These are phyloP conservation scores for Zoanthus sansibaricus DNA, from an alignment of 92 coral and sea anemone genomes.

Conservation along the genomic window DNA sequence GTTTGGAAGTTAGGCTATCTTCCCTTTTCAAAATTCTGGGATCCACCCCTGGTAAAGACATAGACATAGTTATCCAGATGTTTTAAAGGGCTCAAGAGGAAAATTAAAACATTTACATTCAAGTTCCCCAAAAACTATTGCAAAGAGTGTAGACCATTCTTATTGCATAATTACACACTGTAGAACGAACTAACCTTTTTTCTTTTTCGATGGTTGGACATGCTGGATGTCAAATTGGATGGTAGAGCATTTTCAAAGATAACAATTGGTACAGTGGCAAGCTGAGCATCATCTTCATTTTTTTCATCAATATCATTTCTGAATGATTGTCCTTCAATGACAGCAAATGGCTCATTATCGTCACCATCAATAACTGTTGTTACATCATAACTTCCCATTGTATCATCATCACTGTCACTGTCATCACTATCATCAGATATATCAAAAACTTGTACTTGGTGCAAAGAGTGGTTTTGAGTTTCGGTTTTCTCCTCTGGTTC, in stretches of 20 bases:
- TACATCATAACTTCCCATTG: slow-evolving; percentile 84
- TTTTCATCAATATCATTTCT: slow-evolving; percentile 70
- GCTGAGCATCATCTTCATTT: slow-evolving; percentile 12
- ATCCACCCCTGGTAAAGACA: too few relatives aligned
- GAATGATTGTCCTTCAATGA: slow-evolving; percentile 37
- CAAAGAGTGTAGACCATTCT: neutral
- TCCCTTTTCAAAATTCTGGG: too few relatives aligned
- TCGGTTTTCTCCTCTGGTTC: slow-evolving; percentile 39
- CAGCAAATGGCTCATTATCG: slow-evolving; percentile 44
- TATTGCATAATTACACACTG: neutral
- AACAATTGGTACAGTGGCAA: slow-evolving; percentile 67
- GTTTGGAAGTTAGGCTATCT: too few relatives aligned
- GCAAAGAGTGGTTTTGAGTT: slow-evolving; percentile 10
- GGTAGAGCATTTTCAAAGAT: slow-evolving; percentile 73
- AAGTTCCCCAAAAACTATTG: neutral
- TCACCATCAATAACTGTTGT: slow-evolving; percentile 52
- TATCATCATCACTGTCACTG: slow-evolving; percentile 66
- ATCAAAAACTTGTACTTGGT: slow-evolving; percentile 36
- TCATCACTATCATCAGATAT: slow-evolving; percentile 61
- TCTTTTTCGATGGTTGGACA: slow-evolving; percentile 62
- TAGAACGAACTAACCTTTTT: slow-evolving; percentile 22
- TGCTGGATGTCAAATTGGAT: slow-evolving; percentile 70
- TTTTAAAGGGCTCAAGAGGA: too few relatives aligned
- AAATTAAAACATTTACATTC: too few relatives aligned
- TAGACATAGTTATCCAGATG: too few relatives aligned